phyloP scores from a whole-genome alignment of 2,888 invertebrate species.

The Pachycephus smyrnensis region DNA sequence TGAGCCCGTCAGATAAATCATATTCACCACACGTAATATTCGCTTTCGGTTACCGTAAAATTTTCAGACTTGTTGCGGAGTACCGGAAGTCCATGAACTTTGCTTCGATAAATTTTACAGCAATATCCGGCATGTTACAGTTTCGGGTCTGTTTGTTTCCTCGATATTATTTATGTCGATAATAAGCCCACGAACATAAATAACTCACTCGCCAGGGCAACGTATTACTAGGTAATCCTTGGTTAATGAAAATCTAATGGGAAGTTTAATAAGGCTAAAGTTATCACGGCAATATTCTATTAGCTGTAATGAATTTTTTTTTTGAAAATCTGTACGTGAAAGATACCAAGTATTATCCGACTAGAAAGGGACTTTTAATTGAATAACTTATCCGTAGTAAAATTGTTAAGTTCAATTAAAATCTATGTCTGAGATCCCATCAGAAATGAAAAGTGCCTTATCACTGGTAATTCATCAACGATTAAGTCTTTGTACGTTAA shows the following conservation, averaged over 20 bases:
- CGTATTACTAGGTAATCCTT: background rate
- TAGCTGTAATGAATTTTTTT: background rate
- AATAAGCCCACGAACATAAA: background rate
- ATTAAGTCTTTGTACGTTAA: background rate
- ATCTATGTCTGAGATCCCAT: background rate
- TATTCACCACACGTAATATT: background rate
- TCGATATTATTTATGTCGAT: background rate
- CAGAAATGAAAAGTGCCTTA: background rate
- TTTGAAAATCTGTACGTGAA: background rate
- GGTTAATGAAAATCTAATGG: background rate
- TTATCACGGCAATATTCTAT: background rate
- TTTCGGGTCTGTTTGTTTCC: background rate
- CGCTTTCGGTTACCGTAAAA: background rate
- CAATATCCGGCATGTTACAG: background rate
- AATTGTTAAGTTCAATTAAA: background rate
- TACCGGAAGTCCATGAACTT: too few relatives aligned
- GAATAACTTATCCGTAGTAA: background rate
- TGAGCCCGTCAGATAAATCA: background rate
- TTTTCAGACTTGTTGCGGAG: too few relatives aligned
- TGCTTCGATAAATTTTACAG: background rate
- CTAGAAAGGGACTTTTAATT: background rate
- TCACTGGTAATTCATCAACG: background rate
- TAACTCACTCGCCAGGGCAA: background rate
- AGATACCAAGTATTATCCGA: background rate
- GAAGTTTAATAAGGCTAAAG: background rate